Conservation (phyloP, 1,140 invertebrate species). For the Neodiprion fabricii region DNA sequence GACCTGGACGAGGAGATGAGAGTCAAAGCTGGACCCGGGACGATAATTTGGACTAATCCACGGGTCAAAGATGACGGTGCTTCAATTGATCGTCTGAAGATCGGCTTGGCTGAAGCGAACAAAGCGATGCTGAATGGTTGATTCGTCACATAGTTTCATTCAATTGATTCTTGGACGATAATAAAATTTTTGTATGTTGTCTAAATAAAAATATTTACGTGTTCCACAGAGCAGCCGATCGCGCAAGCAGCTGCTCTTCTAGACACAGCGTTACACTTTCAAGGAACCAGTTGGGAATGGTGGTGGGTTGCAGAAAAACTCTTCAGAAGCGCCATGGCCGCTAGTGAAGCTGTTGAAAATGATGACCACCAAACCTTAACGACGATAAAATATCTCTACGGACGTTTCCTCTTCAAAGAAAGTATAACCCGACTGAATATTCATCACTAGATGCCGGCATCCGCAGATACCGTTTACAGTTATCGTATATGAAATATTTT, state of each 20-base stretch:
- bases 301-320: constrained; percentile 67
- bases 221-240: constrained; percentile 50
- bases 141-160: too few relatives aligned
- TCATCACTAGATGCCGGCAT: neutral
- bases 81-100: constrained; percentile 56
- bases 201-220: neutral
- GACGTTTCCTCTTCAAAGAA: constrained; percentile 63
- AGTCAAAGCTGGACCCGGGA: constrained; percentile 56
- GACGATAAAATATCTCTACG: constrained; percentile 62
- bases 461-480: neutral
- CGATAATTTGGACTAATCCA: constrained; percentile 39
- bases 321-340: constrained; percentile 55
- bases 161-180: neutral
- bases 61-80: constrained; percentile 55
- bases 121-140: constrained; percentile 33
- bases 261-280: constrained; percentile 56
- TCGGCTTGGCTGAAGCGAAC: constrained; percentile 56
- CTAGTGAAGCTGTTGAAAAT: constrained; percentile 51
- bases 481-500: neutral
- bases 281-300: constrained; percentile 61
- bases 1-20: constrained; percentile 61
- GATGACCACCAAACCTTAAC: constrained; percentile 58
- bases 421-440: constrained; percentile 43
- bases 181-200: too few relatives aligned
- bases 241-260: constrained; percentile 56